Percentiles rank a stretch among this genome's conserved stretches.
These are phyloP conservation scores for Brevimyrus niger DNA, from an alignment of 2,113 vertebrate genomes.

Conservation along the genomic window DNA sequence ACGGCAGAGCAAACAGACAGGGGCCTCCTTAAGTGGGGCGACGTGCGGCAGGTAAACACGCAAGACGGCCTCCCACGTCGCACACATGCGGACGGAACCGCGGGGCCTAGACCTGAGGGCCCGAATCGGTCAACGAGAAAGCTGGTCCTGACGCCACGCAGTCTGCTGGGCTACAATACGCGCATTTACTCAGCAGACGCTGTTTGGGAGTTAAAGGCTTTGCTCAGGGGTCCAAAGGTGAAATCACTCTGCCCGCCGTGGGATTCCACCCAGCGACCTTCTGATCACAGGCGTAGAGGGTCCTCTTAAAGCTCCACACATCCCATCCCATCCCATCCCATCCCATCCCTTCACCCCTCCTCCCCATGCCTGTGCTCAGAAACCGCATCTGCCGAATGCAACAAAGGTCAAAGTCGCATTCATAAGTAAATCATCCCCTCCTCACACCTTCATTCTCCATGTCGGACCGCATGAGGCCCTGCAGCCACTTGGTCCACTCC, in stretches of 20 bases:
- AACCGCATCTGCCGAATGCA: not conserved
- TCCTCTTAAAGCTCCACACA: not conserved
- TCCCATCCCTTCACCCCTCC: not conserved
- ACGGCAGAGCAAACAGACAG: conserved; percentile 21
- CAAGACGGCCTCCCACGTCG: conserved; percentile 11
- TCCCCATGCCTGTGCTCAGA: not conserved
- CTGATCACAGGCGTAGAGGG: not conserved
- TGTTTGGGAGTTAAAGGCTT: not conserved
- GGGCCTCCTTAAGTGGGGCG: not conserved
- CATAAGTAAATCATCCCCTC: not conserved
- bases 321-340: not conserved
- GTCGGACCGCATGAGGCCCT: conserved; percentile 80
- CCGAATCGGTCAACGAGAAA: not conserved
- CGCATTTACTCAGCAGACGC: not conserved
- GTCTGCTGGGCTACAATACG: not conserved
- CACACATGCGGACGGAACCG: not conserved
- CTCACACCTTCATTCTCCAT: conserved; percentile 82
- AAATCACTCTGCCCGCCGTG: not conserved
- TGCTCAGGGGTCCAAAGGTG: not conserved
- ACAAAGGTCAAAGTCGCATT: not conserved
- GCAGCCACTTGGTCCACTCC: conserved; percentile 88
- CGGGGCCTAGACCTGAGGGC: not conserved
- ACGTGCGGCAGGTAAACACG: not conserved
- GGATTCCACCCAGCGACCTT: not conserved
- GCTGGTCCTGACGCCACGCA: not conserved